Conservation (phyloP, 2,797 vertebrate genomes). For the Sus cebifrons region DNA sequence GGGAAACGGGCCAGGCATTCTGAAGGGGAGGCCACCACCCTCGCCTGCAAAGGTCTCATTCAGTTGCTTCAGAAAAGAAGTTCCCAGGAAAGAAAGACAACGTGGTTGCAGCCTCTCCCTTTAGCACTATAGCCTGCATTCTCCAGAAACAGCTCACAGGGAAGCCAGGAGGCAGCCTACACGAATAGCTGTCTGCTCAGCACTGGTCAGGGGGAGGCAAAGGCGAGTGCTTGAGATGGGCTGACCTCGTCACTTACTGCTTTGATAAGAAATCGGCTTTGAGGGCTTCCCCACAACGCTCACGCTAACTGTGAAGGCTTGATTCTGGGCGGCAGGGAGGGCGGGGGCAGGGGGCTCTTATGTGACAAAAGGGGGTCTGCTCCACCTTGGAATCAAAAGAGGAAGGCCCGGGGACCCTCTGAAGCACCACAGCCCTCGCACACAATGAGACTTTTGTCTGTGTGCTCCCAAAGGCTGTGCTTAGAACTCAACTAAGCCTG, state of each 20-base stretch:
- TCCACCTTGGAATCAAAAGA: conserved; percentile 41
- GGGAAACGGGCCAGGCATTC: conserved; percentile 83
- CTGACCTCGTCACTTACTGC: neutral
- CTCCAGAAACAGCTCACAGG: neutral
- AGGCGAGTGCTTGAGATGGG: neutral
- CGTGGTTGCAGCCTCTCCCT: neutral
- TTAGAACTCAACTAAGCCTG: neutral
- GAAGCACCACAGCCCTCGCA: neutral
- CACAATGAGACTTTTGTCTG: conserved; percentile 71
- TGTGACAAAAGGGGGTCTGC: conserved; percentile 24
- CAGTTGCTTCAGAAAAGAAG: conserved; percentile 73
- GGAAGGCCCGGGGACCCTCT: neutral
- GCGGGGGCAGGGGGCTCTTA: neutral
- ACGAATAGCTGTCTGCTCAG: neutral
- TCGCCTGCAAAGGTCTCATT: conserved; percentile 78
- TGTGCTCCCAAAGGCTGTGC: neutral
- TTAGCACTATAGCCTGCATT: neutral
- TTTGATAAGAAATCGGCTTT: neutral
- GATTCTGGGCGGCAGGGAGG: accelerated
- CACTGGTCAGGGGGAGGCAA: neutral
- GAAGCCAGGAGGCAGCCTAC: neutral
- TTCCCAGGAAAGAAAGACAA: conserved; percentile 71
- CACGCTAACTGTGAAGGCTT: neutral
- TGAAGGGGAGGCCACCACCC: conserved; percentile 76
- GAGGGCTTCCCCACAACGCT: neutral